Conservation (phyloP, 2,888 invertebrate genomes). For the Sipunculus nudus region DNA sequence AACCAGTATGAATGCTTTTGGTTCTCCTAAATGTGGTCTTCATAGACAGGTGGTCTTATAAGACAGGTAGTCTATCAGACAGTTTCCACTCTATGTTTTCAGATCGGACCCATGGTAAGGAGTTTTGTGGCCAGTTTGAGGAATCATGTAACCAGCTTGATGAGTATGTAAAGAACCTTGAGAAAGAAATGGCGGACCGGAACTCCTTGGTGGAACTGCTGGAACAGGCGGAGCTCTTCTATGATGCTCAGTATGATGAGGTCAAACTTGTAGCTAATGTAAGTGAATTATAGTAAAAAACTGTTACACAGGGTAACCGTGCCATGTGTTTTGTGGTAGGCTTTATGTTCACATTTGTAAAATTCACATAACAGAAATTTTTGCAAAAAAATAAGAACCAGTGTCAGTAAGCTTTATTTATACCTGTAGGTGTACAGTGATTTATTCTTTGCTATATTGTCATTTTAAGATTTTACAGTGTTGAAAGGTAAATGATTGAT, state of each 20-base stretch:
- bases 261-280: constrained; percentile 96
- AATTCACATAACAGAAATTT: no score
- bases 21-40: not conserved
- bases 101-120: constrained; percentile 87
- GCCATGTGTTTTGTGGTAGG: no score
- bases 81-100: constrained; percentile 28
- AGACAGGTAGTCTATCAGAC: not conserved
- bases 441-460: no score
- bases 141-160: constrained; percentile 83
- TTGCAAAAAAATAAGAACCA: no score
- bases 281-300: constrained; percentile 67
- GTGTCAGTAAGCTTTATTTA: no score
- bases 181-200: constrained; percentile 84
- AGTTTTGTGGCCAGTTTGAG: constrained; percentile 87
- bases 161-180: constrained; percentile 78
- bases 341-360: no score
- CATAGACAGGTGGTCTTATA: not conserved
- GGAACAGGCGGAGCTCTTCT: constrained; percentile 77
- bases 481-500: no score
- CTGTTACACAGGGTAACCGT: no score
- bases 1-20: not conserved
- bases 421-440: no score
- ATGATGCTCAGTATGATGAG: constrained; percentile 89
- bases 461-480: no score
- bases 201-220: constrained; percentile 80